Evolutionary conservation across 2,888 invertebrate species (phyloP), one percentile per base, ranked within the genome.

Genomic region (Vesta saturnalis): DNA sequence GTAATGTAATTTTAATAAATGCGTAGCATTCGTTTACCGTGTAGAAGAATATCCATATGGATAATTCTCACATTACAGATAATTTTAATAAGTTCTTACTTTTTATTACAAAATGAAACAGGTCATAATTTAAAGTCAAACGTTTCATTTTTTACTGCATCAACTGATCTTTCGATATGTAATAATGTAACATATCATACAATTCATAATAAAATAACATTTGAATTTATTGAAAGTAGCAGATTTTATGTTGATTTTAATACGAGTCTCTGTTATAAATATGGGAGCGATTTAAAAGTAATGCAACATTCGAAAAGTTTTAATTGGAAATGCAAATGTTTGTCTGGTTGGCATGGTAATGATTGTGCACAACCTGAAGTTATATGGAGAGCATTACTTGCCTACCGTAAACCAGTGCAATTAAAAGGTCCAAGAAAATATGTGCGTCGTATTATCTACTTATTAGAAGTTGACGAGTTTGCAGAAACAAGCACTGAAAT

Each of bases 291-390:
- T 74, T 73, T 82, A 12, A 78, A 79, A 60, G 77, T 79, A 4
- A 85, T 84, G 84, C 77, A 78, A 64, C 74, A 80, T 14, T 76
- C 79, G 3, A 76, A 80, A 60, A 79, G 81, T 67, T 67, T 77
- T 2, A 80, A 82, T 65, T 83, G 84, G 83, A 83, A 83, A 74
- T 90, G 90, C 73, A 81, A 84, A 14, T 90, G 90, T 76, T 81
- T 85, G 60, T 84, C 83, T n/a, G 88, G 88, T 23, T 90, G 89
- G 89, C 90, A 90, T 78, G 89, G 90, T 1, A 83, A 83, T 6
- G 90, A 90, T 74, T 90, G 90, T 76, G 89, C 89, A 0, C 89
- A 89, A 75, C 90, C 90, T 1, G 90, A 90, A 80, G 88, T 90
- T 8, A 86, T 90, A 12, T 90, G 90, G 89, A 85, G 90, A 49